These are phyloP conservation scores for Latrodectus geometricus DNA, from an alignment of 1,140 invertebrate genomes.

Conservation along the genomic window DNA sequence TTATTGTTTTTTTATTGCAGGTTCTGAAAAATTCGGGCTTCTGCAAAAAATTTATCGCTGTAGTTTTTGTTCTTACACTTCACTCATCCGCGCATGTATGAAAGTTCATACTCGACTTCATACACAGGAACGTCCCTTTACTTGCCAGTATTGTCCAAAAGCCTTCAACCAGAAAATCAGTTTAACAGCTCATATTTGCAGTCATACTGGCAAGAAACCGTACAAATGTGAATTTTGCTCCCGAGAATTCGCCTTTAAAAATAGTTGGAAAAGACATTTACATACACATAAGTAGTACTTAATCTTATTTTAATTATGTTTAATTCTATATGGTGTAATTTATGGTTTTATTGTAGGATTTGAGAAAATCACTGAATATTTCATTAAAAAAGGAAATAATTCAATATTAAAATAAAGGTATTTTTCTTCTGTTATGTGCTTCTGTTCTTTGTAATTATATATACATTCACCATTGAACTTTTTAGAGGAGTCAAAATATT, in stretches of 20 bases:
- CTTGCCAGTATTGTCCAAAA: slow-evolving; percentile 87
- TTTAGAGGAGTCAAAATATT: no score
- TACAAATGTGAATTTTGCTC: slow-evolving; percentile 72
- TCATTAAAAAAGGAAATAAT: no score
- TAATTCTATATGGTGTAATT: no score
- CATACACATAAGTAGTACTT: slow-evolving; percentile 51
- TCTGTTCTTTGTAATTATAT: no score
- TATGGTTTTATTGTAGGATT: no score
- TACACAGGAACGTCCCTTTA: slow-evolving; percentile 81
- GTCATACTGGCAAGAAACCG: slow-evolving; percentile 62
- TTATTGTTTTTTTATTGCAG: no score
- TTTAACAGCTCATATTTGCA: slow-evolving; percentile 72
- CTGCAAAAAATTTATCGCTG: not conserved
- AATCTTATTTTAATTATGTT: no score
- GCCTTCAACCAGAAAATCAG: slow-evolving; percentile 90
- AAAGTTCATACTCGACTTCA: not conserved
- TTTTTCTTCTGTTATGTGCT: no score
- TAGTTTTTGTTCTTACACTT: not conserved
- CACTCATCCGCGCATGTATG: not conserved
- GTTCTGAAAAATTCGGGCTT: no score
- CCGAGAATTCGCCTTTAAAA: slow-evolving; percentile 82
- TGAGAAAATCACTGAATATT: no score
- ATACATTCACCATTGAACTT: no score
- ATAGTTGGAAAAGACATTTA: slow-evolving; percentile 71
- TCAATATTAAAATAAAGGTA: no score